phyloP scores from a whole-genome alignment of 1,140 invertebrate species.

The Hermatobates lingyangjiaoensis region DNA sequence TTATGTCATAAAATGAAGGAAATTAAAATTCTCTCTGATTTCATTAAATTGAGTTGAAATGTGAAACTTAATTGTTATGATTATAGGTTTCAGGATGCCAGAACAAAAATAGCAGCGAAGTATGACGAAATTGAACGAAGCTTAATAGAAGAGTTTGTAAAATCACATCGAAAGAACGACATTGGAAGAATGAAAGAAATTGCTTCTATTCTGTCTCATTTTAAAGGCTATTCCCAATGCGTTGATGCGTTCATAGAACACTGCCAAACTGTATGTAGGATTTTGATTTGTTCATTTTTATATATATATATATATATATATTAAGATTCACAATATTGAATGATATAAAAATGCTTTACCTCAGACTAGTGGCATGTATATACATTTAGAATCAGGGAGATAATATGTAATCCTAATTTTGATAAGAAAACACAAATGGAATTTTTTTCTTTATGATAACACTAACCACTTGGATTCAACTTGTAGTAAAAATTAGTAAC shows the following conservation, averaged over 20 bases:
- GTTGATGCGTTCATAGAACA: slow-evolving; percentile 94
- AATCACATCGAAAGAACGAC: slow-evolving; percentile 66
- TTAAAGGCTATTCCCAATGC: slow-evolving; percentile 90
- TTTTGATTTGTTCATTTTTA: slow-evolving; percentile 9
- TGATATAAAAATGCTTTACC: no score
- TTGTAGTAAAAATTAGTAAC: no score
- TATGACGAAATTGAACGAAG: slow-evolving; percentile 87
- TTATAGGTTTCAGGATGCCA: slow-evolving; percentile 64
- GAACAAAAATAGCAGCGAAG: slow-evolving; percentile 76
- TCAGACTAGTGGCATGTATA: no score
- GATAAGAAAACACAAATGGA: no score
- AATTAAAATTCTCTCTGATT: no score
- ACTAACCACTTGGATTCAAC: no score
- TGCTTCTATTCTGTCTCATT: slow-evolving; percentile 77
- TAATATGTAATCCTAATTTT: no score
- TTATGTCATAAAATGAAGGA: no score
- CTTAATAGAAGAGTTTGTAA: slow-evolving; percentile 88
- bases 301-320: no score
- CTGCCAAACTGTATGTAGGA: slow-evolving; percentile 59
- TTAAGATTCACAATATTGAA: no score
- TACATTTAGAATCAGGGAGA: no score
- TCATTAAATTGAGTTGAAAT: neutral
- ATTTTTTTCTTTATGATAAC: no score
- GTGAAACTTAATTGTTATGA: slow-evolving; percentile 6
- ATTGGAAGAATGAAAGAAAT: slow-evolving; percentile 80